phyloP scores from a whole-genome alignment of 2,888 invertebrate genomes.

The Neocrepidodera transversa region DNA sequence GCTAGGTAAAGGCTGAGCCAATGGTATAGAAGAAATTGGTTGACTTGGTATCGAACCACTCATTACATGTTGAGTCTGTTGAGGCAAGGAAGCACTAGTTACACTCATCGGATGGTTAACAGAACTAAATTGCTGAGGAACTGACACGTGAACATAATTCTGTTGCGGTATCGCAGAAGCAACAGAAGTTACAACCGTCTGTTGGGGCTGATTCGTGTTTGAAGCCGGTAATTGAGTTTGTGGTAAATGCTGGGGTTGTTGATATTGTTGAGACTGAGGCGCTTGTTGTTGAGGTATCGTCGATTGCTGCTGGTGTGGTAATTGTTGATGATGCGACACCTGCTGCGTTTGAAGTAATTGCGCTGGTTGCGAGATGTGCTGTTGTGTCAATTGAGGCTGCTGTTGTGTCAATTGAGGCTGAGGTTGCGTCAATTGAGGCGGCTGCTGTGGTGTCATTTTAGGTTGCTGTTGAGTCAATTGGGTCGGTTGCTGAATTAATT shows the following conservation, averaged over 20 bases:
- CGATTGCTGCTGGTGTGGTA: conserved; percentile 6
- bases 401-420: conserved; percentile 10
- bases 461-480: conserved; percentile 10
- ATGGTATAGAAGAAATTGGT: conserved; percentile 23
- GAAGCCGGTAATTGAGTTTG: conserved; percentile 27
- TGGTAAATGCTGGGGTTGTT: conserved; percentile 21
- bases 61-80: conserved; percentile 28
- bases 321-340: not conserved
- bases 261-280: conserved; percentile 27
- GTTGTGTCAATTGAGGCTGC: conserved; percentile 3
- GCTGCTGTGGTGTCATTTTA: conserved; percentile 3
- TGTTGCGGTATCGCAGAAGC: conserved; percentile 30
- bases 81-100: conserved; percentile 32
- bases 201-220: conserved; percentile 20
- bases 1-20: conserved; percentile 25
- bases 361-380: conserved; percentile 20
- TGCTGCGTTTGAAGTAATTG: conserved; percentile 26
- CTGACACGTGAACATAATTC: conserved; percentile 32
- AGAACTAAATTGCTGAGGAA: conserved; percentile 34
- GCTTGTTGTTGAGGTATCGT: conserved; percentile 12
- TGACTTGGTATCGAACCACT: conserved; percentile 30
- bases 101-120: conserved; percentile 32
- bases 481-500: conserved; percentile 9
- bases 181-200: conserved; percentile 9
- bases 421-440: not conserved